Evolutionary conservation across 2,888 invertebrate genomes (phyloP), one percentile per base, ranked within the genome.

Genomic region (Oligia latruncula): DNA sequence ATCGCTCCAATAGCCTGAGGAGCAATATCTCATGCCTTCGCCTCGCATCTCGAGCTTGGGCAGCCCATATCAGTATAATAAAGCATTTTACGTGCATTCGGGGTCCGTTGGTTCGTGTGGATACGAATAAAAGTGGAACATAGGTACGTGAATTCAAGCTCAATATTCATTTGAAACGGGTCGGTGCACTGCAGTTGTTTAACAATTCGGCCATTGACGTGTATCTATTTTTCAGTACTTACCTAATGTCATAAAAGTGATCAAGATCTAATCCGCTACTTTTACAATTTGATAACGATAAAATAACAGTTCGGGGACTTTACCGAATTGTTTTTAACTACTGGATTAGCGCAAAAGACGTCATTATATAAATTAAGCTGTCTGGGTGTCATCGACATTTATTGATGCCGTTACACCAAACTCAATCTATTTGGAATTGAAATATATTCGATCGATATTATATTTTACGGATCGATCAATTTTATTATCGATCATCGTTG

Each of bases 11-110:
- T 73, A 52, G 58, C 67, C 52, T 52, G 13, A 4, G 58, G 71
- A 46, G 23, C 29, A 74, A 67, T 62, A 74, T 52, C 55, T 55
- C 62, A 46, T 78, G 20, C 40, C 15, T 65, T 70, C 17, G 15
- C 15, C 52, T 72, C 52, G 40, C 17, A 73, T 66, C 46, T 67
- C 71, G 4, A 43, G 13, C 15, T 23, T 23, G 9, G 8, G n/a
- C 13, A 46, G 5, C 4, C 35, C 64, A 65, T 77, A 60, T 68
- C 52, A 67, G 64, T 80, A 81, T 74, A 83, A 71, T 81, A 71
- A 73, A 83, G 65, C 76, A 79, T 67, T 74, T 64, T 58, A 66
- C 66, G n/a, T 76, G 62, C 55, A 68, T 82, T 81, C 11, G n/a
- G 46, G 52, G 60, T 70, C 58, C 40, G 46, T 46, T 64, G 65